Percentiles rank a stretch among this genome's conserved stretches.
phyloP scores from a whole-genome alignment of 2,113 vertebrate genomes.

The Microtus ochrogaster region DNA sequence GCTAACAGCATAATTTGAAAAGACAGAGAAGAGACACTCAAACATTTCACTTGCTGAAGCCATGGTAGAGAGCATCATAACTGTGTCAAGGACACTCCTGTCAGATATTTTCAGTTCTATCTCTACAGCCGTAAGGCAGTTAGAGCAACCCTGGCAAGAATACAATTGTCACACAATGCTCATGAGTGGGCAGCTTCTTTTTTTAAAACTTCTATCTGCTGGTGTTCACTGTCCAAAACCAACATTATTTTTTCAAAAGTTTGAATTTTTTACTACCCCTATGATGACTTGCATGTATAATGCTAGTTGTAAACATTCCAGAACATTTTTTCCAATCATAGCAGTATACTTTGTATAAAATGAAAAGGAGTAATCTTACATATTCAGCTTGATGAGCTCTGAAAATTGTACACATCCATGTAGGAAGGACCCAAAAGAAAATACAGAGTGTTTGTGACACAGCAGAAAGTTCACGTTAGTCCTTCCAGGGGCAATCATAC shows the following conservation, averaged over 20 bases:
- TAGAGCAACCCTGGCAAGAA: slow-evolving; percentile 2
- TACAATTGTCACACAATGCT: slow-evolving; percentile 18
- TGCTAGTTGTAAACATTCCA: not conserved
- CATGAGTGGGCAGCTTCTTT: not conserved
- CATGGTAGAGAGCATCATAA: slow-evolving; percentile 54
- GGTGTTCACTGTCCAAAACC: slow-evolving; percentile 17
- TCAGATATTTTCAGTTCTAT: slow-evolving; percentile 49
- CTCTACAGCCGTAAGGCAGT: slow-evolving; percentile 39
- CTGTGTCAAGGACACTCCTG: slow-evolving; percentile 66
- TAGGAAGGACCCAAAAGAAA: not conserved
- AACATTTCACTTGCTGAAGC: slow-evolving; percentile 48
- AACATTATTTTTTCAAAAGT: slow-evolving; percentile 1
- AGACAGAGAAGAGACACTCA: slow-evolving; percentile 55
- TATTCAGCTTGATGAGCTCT: slow-evolving; percentile 7
- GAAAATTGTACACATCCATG: not conserved
- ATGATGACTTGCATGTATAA: not conserved
- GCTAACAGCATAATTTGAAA: slow-evolving; percentile 58
- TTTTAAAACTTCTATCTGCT: slow-evolving; percentile 39
- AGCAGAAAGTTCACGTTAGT: not conserved
- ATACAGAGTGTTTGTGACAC: not conserved
- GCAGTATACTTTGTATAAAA: not conserved
- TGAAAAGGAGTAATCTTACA: not conserved
- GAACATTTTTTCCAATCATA: slow-evolving; percentile 8
- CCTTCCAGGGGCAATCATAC: not conserved
- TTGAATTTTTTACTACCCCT: not conserved